phyloP scores from a whole-genome alignment of 2,113 vertebrate genomes.

The Gasterosteus aculeatus region DNA sequence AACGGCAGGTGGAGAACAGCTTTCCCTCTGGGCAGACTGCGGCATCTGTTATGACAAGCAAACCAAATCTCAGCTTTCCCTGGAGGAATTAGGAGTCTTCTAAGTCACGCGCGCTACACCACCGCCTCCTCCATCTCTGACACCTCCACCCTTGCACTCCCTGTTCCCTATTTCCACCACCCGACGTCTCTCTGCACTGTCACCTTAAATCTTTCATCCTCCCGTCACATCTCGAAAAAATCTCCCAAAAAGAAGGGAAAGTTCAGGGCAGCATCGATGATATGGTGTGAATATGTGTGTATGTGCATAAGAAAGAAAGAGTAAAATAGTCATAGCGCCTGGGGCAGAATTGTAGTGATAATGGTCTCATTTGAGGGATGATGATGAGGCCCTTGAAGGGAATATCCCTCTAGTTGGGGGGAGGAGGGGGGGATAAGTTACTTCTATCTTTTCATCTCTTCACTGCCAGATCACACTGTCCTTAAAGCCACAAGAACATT shows the following conservation, averaged over 20 bases:
- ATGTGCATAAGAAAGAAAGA: conserved; percentile 23
- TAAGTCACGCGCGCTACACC: conserved; percentile 27
- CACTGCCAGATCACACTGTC: conserved; percentile 33
- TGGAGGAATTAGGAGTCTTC: conserved; percentile 63
- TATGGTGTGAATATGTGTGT: conserved; percentile 4
- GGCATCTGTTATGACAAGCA: conserved; percentile 70
- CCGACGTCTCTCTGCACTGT: conserved; percentile 41
- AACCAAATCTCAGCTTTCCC: conserved; percentile 64
- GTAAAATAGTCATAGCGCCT: conserved; percentile 44
- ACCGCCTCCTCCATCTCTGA: conserved; percentile 35
- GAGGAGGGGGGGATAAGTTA: conserved; percentile 57
- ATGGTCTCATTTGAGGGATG: conserved; percentile 72
- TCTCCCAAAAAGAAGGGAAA: conserved; percentile 16
- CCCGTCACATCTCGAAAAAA: conserved; percentile 44
- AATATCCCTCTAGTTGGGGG: conserved; percentile 39
- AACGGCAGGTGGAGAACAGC: conserved; percentile 51
- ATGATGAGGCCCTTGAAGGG: conserved; percentile 60
- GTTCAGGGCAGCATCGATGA: conserved; percentile 29
- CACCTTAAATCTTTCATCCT: conserved; percentile 58
- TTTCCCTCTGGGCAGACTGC: conserved; percentile 50
- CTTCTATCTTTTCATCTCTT: conserved; percentile 59
- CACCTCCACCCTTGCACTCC: conserved; percentile 20
- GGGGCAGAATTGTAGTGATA: conserved; percentile 69
- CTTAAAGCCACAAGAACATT: conserved; percentile 57
- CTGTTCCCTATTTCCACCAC: conserved; percentile 22